These are phyloP conservation scores for Gastrophryne carolinensis DNA, from an alignment of 2,797 vertebrate genomes.

Conservation along the genomic window DNA sequence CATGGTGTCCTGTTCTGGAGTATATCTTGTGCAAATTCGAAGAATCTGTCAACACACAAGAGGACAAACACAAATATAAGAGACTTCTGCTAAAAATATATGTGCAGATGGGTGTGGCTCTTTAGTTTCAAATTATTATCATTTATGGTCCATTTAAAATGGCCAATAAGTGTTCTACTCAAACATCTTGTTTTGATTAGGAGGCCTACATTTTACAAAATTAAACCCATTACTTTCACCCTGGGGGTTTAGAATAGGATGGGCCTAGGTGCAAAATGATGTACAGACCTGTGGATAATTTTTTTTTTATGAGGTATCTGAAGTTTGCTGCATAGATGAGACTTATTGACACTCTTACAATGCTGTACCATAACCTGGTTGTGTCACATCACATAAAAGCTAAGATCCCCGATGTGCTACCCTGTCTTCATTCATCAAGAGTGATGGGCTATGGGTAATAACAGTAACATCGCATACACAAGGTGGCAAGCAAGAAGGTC, in stretches of 20 bases:
- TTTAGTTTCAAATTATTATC: no score
- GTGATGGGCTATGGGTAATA: conserved; percentile 6
- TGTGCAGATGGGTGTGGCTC: no score
- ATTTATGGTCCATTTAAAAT: no score
- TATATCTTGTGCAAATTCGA: conserved; percentile 93
- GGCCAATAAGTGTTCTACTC: no score
- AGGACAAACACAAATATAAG: neutral
- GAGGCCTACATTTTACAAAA: no score
- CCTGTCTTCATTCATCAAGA: conserved; percentile 33
- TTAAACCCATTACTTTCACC: neutral
- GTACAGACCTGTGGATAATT: neutral
- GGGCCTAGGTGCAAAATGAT: no score
- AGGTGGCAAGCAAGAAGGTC: conserved; percentile 4
- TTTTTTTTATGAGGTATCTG: neutral
- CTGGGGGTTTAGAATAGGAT: neutral
- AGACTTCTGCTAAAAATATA: no score
- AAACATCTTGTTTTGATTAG: no score
- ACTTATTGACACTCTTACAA: conserved; percentile 29
- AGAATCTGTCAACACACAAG: conserved; percentile 75
- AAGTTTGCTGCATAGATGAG: neutral
- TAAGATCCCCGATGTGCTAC: conserved; percentile 16
- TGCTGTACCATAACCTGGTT: conserved; percentile 7
- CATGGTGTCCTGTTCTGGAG: conserved; percentile 94
- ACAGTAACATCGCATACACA: conserved; percentile 14
- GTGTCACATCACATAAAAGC: conserved; percentile 18